A percentile compares a stretch with the other conserved stretches of the same genome.
Conservation (phyloP, 2,888 invertebrate species). For the Xestoiulus laeticollis region DNA sequence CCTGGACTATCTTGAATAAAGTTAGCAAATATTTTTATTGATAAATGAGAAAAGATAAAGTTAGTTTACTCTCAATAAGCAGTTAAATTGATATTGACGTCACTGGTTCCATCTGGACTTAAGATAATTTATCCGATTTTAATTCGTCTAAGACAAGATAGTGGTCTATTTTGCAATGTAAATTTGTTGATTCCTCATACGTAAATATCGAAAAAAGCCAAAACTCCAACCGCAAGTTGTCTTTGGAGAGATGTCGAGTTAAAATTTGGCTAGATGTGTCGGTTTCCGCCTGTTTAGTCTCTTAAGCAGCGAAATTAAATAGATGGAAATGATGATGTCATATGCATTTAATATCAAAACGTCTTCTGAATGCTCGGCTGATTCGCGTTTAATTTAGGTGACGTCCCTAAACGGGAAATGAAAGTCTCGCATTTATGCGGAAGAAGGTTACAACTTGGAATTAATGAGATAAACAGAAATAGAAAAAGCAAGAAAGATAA, state of each 20-base stretch:
- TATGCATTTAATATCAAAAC: background rate
- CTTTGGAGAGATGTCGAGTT: background rate
- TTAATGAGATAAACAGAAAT: constrained; percentile 16
- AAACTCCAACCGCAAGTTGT: background rate
- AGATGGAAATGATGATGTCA: constrained; percentile 39
- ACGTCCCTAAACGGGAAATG: constrained; percentile 39
- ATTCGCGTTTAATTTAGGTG: constrained; percentile 1
- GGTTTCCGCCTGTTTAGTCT: background rate
- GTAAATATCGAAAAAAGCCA: background rate
- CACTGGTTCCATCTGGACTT: no score
- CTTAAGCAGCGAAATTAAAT: background rate
- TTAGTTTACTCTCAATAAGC: no score
- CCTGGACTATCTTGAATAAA: no score
- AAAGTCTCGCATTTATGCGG: constrained; percentile 17
- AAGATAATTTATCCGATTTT: no score
- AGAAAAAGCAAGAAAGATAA: constrained; percentile 18
- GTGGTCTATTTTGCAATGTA: no score
- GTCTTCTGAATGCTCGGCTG: background rate
- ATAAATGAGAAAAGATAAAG: no score
- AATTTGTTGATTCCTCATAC: no score
- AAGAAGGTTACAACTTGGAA: background rate
- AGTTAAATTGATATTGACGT: no score
- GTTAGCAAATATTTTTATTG: no score
- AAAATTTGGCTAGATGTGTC: background rate
- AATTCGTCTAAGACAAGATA: no score